Base-by-base conservation (phyloP, 2,797 vertebrate genomes). In the Enteromius radiatus region DNA sequence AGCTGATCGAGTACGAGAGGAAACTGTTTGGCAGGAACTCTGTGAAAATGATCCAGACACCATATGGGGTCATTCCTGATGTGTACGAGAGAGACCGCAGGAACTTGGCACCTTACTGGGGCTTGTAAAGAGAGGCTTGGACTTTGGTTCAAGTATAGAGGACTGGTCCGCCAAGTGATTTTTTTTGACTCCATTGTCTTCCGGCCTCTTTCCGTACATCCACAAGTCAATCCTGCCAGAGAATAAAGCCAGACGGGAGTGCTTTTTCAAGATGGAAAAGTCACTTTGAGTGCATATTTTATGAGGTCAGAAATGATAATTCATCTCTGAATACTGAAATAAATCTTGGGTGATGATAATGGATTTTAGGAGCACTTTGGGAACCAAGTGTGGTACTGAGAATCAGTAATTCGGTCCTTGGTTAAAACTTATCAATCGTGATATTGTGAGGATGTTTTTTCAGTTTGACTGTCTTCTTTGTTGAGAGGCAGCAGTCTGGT, bases 31-130 rank as follows among this genome's bases (percentile, higher is more conserved):
- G 98, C 84, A 97, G 96, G 89, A 97, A 96, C 77, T 96, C 96
- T 28, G 97, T 99, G 76, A 98, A 98, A 95, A 97, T 99, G 97
- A 95, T 99, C 90, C 97, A 98, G 93, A 98, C 98, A 0, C 97
- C 97, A 4, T 98, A 98, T 0, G 97, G 98, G 86, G 90, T 98
- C 86, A 91, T 98, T 88, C 97, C 98, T 10, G 97, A 99, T 45
- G 93, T 99, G 90, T 99, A 98, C 0, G 95, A 96, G 93, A 95
- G 96, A 86, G 98, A 97, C 92, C 96, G 96, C 91, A 95, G 96
- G 92, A 95, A 94, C 93, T 94, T 98, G 88, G 94, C 95, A 88
- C 97, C 97, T 86, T 98, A 97, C 93, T 99, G 98, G 98, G 96
- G 96, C 85, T 95, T 98, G 90, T 99, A 93, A 92, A 81, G 45